Percentiles rank a stretch among this genome's conserved stretches.
Conservation (phyloP, 2,888 invertebrate species). For the Oligia strigilis region DNA sequence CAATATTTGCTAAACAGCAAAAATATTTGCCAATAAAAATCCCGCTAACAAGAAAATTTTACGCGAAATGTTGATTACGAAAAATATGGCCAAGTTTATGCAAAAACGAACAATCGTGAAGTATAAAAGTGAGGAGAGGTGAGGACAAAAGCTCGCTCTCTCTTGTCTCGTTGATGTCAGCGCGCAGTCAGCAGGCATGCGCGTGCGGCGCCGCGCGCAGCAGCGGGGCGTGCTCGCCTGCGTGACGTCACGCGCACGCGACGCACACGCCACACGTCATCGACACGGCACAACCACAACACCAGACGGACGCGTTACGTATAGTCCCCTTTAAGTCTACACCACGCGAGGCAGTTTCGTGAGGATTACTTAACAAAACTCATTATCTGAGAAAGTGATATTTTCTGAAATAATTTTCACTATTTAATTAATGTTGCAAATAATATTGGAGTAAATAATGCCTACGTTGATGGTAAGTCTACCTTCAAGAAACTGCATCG, state of each 20-base stretch:
- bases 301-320: slow-evolving; percentile 68
- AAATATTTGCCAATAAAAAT: neutral
- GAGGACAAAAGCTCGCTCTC: slow-evolving; percentile 42
- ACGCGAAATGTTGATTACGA: neutral
- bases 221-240: slow-evolving; percentile 88
- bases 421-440: neutral
- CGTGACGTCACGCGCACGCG: slow-evolving; percentile 45
- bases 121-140: slow-evolving; percentile 39
- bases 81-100: slow-evolving; percentile 5
- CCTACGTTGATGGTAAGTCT: neutral
- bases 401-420: neutral
- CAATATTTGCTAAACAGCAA: neutral
- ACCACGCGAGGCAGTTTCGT: slow-evolving; percentile 13
- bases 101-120: slow-evolving; percentile 53
- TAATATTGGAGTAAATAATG: neutral
- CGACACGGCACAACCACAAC: slow-evolving; percentile 74
- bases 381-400: neutral
- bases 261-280: slow-evolving; percentile 70
- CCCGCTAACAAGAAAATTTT: neutral
- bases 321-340: slow-evolving; percentile 57
- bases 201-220: slow-evolving; percentile 81
- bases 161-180: slow-evolving; percentile 24
- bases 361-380: slow-evolving; percentile 14
- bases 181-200: slow-evolving; percentile 78
- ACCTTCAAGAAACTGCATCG: slow-evolving; percentile 33